phyloP scores from a whole-genome alignment of 2,797 vertebrate genomes.

The Pseudocheirus occidentalis region DNA sequence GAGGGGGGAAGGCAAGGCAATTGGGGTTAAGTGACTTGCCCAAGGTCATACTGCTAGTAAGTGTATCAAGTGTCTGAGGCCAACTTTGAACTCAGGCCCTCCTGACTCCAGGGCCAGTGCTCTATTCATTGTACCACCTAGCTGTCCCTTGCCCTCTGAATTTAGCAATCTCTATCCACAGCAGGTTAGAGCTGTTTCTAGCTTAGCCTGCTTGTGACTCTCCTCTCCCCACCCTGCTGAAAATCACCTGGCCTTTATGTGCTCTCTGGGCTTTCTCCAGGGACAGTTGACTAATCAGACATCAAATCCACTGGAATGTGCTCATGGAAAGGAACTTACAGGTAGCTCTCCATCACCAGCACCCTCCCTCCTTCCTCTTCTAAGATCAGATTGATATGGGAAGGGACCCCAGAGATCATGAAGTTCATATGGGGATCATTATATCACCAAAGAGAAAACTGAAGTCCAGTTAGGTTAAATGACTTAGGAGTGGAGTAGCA shows the following conservation, averaged over 20 bases:
- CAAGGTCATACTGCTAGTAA: too few species aligned
- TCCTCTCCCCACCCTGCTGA: not conserved
- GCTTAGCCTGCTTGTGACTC: not conserved
- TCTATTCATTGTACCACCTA: too few species aligned
- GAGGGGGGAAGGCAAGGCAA: too few species aligned
- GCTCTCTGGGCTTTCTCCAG: not conserved
- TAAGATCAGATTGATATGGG: not conserved
- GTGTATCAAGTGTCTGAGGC: too few species aligned
- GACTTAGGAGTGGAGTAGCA: not conserved
- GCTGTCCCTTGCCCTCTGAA: not conserved
- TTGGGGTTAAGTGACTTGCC: too few species aligned
- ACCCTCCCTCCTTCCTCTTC: not conserved
- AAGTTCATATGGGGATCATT: not conserved
- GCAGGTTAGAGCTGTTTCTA: not conserved
- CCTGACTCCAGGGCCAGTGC: too few species aligned
- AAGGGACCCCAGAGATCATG: not conserved
- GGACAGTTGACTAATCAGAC: not conserved
- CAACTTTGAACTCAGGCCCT: too few species aligned
- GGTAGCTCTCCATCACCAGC: not conserved
- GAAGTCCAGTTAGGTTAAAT: not conserved
- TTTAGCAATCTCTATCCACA: not conserved
- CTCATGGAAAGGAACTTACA: not conserved
- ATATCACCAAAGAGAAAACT: not conserved
- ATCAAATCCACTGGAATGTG: not conserved
- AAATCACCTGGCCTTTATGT: not conserved